Percentiles rank a stretch among this genome's conserved stretches.
These are phyloP conservation scores for Sinohyriopsis cumingii DNA, from an alignment of 2,888 invertebrate species.

Conservation along the genomic window DNA sequence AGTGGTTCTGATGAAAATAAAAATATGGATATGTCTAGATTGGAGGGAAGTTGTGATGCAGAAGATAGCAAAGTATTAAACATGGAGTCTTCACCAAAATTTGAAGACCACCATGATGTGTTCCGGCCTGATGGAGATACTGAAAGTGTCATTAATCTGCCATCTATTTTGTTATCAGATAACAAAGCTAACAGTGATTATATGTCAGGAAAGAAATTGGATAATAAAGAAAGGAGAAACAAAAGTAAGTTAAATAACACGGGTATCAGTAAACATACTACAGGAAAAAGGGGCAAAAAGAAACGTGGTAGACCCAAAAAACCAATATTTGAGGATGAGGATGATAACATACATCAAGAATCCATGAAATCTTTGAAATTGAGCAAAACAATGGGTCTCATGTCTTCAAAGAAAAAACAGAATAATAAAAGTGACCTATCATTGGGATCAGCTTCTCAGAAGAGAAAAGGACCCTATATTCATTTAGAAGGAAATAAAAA, in stretches of 20 bases:
- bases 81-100: no score
- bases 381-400: slow-evolving; percentile 46
- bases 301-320: slow-evolving; percentile 14
- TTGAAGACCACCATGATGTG: no score
- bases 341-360: slow-evolving; percentile 36
- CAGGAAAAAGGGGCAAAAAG: slow-evolving; percentile 5
- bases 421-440: slow-evolving; percentile 21
- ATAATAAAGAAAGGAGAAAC: not conserved
- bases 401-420: slow-evolving; percentile 45
- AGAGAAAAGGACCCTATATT: slow-evolving; percentile 55
- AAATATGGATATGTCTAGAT: no score
- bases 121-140: no score
- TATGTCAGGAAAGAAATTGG: not conserved
- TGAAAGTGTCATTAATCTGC: no score
- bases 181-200: not conserved
- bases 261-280: slow-evolving; percentile 5
- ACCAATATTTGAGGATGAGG: slow-evolving; percentile 24
- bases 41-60: no score
- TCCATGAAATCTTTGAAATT: slow-evolving; percentile 53
- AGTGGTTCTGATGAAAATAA: no score
- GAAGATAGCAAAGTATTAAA: no score
- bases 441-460: slow-evolving; percentile 8
- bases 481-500: slow-evolving; percentile 50
- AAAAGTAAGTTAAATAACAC: not conserved
- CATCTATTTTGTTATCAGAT: not conserved